Evolutionary conservation across 2,888 invertebrate genomes (phyloP).

Genomic region (Labia minor): DNA sequence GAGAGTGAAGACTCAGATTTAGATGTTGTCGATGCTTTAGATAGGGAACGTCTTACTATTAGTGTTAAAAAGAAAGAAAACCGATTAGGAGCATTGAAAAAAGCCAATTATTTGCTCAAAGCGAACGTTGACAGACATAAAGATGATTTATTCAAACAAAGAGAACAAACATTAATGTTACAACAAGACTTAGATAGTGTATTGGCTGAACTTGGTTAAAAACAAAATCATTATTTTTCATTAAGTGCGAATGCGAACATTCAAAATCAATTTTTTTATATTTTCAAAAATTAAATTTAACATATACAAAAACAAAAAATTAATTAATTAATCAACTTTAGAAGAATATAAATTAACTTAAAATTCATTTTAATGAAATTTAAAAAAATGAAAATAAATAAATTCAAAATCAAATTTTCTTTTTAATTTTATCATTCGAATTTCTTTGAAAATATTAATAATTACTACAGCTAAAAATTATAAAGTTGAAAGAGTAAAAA

Average conservation of each 20-base stretch:
- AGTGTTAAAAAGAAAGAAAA: slow-evolving; percentile 63
- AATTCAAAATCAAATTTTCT: no score
- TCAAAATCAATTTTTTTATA: background rate
- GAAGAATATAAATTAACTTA: no score
- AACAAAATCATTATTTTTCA: background rate
- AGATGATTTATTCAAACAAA: slow-evolving; percentile 73
- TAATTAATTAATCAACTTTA: no score
- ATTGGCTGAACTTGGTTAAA: slow-evolving; percentile 69
- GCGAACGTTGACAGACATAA: slow-evolving; percentile 79
- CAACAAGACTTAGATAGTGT: slow-evolving; percentile 79
- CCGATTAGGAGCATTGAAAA: slow-evolving; percentile 66
- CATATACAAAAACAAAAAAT: no score
- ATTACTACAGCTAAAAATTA: no score
- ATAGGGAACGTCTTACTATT: slow-evolving; percentile 46
- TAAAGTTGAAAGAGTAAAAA: no score
- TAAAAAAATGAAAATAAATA: no score
- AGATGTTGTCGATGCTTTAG: slow-evolving; percentile 55
- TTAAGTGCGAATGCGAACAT: background rate
- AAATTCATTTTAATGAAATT: no score
- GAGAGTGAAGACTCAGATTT: slow-evolving; percentile 58
- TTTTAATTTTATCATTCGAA: no score
- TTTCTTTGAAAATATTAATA: no score
- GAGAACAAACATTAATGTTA: slow-evolving; percentile 62
- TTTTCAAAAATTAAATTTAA: no score
- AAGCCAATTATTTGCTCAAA: slow-evolving; percentile 76